A percentile compares a stretch with the other conserved stretches of the same genome.
Conservation (phyloP, 2,888 invertebrate genomes). For the Heliconius aoede region DNA sequence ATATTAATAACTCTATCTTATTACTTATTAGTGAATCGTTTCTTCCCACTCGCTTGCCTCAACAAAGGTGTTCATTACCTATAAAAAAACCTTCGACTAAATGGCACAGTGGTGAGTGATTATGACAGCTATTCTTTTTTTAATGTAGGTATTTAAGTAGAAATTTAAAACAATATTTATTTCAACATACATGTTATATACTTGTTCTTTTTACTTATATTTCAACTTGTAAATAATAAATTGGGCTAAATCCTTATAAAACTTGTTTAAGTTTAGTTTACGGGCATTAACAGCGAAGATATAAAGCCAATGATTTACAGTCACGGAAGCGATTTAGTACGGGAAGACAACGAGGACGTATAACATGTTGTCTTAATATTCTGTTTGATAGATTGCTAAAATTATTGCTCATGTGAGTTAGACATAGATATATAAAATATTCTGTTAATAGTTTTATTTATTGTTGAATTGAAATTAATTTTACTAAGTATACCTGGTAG, state of each 20-base stretch:
- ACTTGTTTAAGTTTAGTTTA: slow-evolving; percentile 40
- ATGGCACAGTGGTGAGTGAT: not conserved
- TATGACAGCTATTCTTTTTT: not conserved
- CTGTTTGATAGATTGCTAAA: slow-evolving; percentile 50
- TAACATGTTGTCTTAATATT: slow-evolving; percentile 45
- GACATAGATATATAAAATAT: not conserved
- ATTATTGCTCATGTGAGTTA: slow-evolving; percentile 47
- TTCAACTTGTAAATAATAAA: not conserved
- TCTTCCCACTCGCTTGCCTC: slow-evolving; percentile 36
- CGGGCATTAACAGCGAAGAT: slow-evolving; percentile 54
- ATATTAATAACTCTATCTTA: slow-evolving; percentile 40
- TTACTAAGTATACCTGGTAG: too few species aligned
- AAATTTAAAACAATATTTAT: not conserved
- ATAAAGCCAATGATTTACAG: slow-evolving; percentile 65
- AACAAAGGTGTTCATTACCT: slow-evolving; percentile 35
- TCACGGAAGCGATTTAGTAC: slow-evolving; percentile 52
- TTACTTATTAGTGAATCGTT: slow-evolving; percentile 28
- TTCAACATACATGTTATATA: not conserved
- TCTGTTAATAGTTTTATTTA: slow-evolving; percentile 1
- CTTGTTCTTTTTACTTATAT: not conserved
- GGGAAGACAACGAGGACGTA: slow-evolving; percentile 44
- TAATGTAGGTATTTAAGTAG: not conserved
- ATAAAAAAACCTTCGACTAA: slow-evolving; percentile 25
- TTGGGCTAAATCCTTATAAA: slow-evolving; percentile 32
- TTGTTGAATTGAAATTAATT: not conserved